phyloP scores from a whole-genome alignment of 2,888 invertebrate species.

The Suillia variegata region DNA sequence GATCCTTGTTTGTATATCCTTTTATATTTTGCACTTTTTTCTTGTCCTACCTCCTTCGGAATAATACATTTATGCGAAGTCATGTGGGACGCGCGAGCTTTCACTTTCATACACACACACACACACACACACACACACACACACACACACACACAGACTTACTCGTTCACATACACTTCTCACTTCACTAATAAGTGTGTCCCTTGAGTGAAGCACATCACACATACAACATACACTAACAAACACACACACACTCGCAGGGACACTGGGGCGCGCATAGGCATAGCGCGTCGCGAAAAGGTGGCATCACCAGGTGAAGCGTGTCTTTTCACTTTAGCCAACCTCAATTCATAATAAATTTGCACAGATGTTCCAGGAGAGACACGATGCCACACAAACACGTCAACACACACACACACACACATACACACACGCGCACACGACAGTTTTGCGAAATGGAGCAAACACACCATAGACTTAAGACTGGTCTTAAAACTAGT shows the following conservation, averaged over 20 bases:
- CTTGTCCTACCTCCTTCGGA: too few species aligned
- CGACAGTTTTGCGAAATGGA: constrained; percentile 51
- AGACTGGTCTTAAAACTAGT: too few species aligned
- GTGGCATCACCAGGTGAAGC: constrained; percentile 31
- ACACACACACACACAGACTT: too few species aligned
- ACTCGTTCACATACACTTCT: too few species aligned
- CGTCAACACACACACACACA: neutral
- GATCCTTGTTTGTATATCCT: neutral
- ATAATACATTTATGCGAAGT: constrained; percentile 48
- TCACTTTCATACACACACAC: constrained; percentile 19
- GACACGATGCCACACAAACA: constrained; percentile 23
- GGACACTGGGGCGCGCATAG: constrained; percentile 21
- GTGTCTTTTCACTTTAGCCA: constrained; percentile 44
- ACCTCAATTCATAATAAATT: constrained; percentile 59
- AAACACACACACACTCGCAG: too few species aligned
- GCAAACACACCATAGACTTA: constrained; percentile 50
- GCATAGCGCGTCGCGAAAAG: constrained; percentile 6
- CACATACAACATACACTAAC: too few species aligned
- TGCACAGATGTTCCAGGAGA: constrained; percentile 28
- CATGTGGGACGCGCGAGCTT: constrained; percentile 38
- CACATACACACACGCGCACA: too few species aligned
- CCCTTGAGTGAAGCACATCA: constrained; percentile 6
- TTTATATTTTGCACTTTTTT: too few species aligned
- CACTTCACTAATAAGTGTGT: constrained; percentile 22
- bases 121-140: too few species aligned